Base-by-base conservation (phyloP, 2,888 invertebrate genomes). In the Pheosia tremula region DNA sequence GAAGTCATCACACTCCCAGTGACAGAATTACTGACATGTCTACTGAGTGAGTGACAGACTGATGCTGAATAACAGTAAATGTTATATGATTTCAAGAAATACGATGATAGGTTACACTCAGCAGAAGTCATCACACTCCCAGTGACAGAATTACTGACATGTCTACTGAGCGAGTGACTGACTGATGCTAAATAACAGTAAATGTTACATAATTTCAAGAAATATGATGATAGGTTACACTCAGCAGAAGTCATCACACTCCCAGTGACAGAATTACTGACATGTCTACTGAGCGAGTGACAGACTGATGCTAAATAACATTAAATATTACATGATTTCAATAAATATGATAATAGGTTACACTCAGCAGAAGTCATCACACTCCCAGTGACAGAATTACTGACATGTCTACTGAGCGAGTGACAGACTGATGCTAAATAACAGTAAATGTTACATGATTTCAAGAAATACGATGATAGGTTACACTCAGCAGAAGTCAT, bases 181-280 rank as follows among this genome's bases (percentile, higher is more conserved):
- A 54, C 54, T 54, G 54, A 3, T 54, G 38, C 54, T 54, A 5
- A 57, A 49, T 37, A 49, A 49, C 47, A 37, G 6, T 37, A 24
- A 24, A 24, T 24, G 24, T 24, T n/a, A n/a, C 24, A 24, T 24
- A 2, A 24, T 24, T 24, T 24, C 24, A 24, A 50, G 5, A 54
- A 4, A 10, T 10, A 54, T 5, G 38, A 43, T 50, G 61, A 56
- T 13, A 57, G 9, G 11, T 52, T 38, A 67, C 64, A 37, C 37
- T 11, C 60, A 64, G 24, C 57, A 62, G 54, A 37, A 68, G 62
- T 63, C 54, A 69, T 71, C 66, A 67, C 55, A 58, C n/a, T 66
- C 67, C 72, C 71, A 75, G 75, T 74, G 75, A 72, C 69, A 76
- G 70, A 63, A 24, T 24, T 64, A 38, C 39, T 7, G 4, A 59